Evolutionary conservation across 2,113 vertebrate species (phyloP), one percentile per base, ranked within the genome.

Genomic region (Lamprotornis superbus): DNA sequence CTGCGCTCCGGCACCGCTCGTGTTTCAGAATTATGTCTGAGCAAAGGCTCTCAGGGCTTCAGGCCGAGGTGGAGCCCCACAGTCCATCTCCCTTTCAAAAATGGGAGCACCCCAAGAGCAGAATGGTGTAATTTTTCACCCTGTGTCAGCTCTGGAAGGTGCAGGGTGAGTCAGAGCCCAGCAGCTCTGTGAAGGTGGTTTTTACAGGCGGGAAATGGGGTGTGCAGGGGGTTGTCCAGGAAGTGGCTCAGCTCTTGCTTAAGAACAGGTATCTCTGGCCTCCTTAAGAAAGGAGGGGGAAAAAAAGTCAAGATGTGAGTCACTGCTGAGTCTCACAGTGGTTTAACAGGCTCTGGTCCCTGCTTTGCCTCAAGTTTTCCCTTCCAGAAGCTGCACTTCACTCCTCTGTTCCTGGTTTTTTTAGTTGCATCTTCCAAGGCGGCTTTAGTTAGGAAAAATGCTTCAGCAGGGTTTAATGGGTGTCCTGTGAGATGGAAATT

Each of bases 211-310:
- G 10, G 12, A 23, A 73, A 42, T 25, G 31, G 89, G 71, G 10
- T 5, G 13, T 24, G 75, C 1, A 22, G 35, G 1, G 56, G 16
- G 2, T 35, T 13, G 42, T 25, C 50, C 90, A 80, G 94, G 93
- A 90, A 90, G 85, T 71, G 12, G 11, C 73, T 89, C 60, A 37
- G 18, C 75, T 76, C 61, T 95, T 88, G 82, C 90, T 70, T 37
- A 47, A 90, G 79, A 95, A 80, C 96, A 96, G 96, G 95, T 97
- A 94, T 86, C 94, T 76, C 53, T 61, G 88, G 67, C 83, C 76
- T 94, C 87, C 65, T 93, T 60, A 49, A 90, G 64, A 56, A 61
- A 39, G 25, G 23, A 84, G 35, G 27, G 47, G 15, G 2, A 12
- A 50, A 40, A 57, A 56, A 53, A 50, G 35, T 19, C 2, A 40